These are phyloP conservation scores for Abrostola tripartita DNA, from an alignment of 2,888 invertebrate species.

Conservation along the genomic window DNA sequence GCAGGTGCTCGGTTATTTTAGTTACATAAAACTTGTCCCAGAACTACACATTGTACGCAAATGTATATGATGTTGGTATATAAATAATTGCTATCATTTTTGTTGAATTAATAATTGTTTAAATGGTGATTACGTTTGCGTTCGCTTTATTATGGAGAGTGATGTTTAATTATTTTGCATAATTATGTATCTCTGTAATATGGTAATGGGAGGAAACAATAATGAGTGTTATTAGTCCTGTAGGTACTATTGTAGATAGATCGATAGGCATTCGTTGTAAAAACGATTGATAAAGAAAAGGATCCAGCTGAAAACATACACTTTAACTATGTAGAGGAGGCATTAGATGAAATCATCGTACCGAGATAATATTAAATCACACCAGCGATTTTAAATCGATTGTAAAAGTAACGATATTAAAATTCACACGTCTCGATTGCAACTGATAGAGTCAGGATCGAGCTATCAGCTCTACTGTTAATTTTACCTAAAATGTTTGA, in stretches of 20 bases:
- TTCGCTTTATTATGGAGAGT: constrained; percentile 11
- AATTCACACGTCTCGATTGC: too few relatives aligned
- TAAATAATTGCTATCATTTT: constrained; percentile 42
- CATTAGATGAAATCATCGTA: not conserved
- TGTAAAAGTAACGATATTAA: not conserved
- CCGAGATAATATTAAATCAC: not conserved
- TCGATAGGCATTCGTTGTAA: too few relatives aligned
- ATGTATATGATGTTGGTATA: constrained; percentile 16
- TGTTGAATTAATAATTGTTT: constrained; percentile 29
- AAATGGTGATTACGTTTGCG: constrained; percentile 14
- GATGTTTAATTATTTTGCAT: constrained; percentile 8
- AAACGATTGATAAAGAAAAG: too few relatives aligned
- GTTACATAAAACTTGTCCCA: constrained; percentile 46
- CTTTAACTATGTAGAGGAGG: too few relatives aligned
- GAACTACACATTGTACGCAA: constrained; percentile 22
- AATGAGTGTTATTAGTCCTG: not conserved
- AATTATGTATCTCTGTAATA: not conserved
- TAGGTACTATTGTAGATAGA: too few relatives aligned
- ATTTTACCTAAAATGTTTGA: not conserved
- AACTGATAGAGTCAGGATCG: too few relatives aligned
- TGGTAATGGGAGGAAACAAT: not conserved
- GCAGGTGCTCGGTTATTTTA: constrained; percentile 64
- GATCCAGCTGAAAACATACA: too few relatives aligned
- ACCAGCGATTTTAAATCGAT: not conserved
- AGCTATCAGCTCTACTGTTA: not conserved